phyloP scores from a whole-genome alignment of 92 coral and sea anemone species.

The Siderastrea radians region DNA sequence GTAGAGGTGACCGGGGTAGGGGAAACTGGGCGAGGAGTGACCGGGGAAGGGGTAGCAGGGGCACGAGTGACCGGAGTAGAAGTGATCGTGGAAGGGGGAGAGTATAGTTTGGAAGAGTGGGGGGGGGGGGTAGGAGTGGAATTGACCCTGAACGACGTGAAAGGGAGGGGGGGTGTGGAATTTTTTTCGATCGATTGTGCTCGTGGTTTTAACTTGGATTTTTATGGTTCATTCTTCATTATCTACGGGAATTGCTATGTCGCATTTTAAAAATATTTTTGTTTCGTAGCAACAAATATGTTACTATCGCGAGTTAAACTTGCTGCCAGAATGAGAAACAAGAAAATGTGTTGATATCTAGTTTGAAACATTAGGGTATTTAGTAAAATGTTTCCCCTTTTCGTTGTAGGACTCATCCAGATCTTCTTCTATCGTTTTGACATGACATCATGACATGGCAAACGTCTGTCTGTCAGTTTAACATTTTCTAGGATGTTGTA shows the following conservation, averaged over 20 bases:
- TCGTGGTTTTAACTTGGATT: not conserved
- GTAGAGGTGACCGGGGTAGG: slow-evolving; percentile 7
- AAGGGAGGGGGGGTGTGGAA: not conserved
- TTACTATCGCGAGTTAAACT: too few species aligned
- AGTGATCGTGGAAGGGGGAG: not conserved
- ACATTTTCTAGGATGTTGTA: too few species aligned
- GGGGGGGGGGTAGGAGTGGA: not conserved
- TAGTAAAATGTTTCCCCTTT: too few species aligned
- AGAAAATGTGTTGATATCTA: too few species aligned
- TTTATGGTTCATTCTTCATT: not conserved
- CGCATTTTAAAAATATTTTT: not conserved
- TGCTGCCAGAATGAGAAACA: too few species aligned
- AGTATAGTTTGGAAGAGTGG: not conserved
- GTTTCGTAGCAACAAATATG: not conserved
- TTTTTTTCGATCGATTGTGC: not conserved
- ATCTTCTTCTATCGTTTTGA: too few species aligned
- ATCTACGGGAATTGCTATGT: not conserved
- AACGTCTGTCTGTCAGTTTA: too few species aligned
- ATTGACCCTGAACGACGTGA: slow-evolving; percentile 28
- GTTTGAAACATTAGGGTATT: too few species aligned
- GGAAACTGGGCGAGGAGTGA: slow-evolving; percentile 8
- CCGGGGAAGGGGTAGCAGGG: slow-evolving; percentile 20
- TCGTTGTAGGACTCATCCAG: too few species aligned
- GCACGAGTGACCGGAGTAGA: slow-evolving; percentile 4
- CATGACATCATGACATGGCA: too few species aligned